Evolutionary conservation across 2,888 invertebrate species (phyloP).

Genomic region (Tuta absoluta): DNA sequence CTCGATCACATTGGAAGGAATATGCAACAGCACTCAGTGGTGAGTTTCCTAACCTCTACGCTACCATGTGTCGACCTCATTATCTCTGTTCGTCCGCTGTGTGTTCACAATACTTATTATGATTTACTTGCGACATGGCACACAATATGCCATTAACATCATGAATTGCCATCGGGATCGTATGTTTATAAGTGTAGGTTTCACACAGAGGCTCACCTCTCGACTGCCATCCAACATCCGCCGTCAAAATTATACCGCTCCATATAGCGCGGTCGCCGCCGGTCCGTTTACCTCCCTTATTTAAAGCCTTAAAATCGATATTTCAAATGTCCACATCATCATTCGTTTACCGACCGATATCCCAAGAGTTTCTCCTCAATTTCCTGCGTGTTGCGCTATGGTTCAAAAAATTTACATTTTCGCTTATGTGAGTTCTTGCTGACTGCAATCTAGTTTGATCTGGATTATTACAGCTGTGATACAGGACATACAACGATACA

Average conservation of each 20-base stretch:
- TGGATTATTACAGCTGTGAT: background rate
- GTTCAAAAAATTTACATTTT: background rate
- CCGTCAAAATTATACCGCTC: slow-evolving; percentile 6
- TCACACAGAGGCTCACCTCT: slow-evolving; percentile 14
- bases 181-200: slow-evolving; percentile 15
- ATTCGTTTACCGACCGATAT: slow-evolving; percentile 1
- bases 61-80: slow-evolving; percentile 55
- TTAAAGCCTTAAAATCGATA: background rate
- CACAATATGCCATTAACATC: background rate
- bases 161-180: slow-evolving; percentile 2
- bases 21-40: slow-evolving; percentile 80
- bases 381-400: background rate
- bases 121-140: background rate
- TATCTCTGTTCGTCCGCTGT: slow-evolving; percentile 10
- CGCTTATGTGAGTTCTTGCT: background rate
- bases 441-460: background rate
- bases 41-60: slow-evolving; percentile 76
- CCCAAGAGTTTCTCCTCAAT: background rate
- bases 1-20: slow-evolving; percentile 81
- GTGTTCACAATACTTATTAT: background rate
- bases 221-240: slow-evolving; percentile 8
- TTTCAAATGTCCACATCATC: slow-evolving; percentile 14
- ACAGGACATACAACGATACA: no score
- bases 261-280: background rate
- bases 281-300: slow-evolving; percentile 13